A percentile compares a stretch with the other conserved stretches of the same genome.
Evolutionary conservation across 2,888 invertebrate genomes (phyloP).

Genomic region (Geotrupes spiniger): DNA sequence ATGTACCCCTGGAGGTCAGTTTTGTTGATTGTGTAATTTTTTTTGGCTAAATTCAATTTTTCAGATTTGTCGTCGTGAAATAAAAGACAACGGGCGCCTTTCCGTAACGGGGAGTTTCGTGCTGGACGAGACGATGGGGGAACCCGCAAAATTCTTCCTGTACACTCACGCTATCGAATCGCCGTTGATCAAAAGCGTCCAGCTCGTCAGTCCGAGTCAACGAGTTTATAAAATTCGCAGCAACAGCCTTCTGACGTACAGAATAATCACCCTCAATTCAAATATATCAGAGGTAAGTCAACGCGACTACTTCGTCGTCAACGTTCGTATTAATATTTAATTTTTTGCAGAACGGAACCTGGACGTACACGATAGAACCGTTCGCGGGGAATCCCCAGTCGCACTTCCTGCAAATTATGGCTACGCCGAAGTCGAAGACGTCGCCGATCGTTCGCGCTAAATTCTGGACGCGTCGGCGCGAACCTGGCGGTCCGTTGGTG

Average conservation of each 20-base stretch:
- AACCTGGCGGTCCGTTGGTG: constrained; percentile 50
- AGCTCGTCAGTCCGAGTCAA: constrained; percentile 54
- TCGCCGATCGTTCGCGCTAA: constrained; percentile 50
- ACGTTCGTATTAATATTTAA: too few relatives aligned
- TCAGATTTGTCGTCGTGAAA: constrained; percentile 53
- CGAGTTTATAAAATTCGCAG: constrained; percentile 50
- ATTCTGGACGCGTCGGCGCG: constrained; percentile 50
- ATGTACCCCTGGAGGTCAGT: constrained; percentile 51
- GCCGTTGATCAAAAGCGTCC: constrained; percentile 53
- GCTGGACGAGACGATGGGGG: constrained; percentile 54
- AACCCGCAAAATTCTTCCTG: constrained; percentile 54
- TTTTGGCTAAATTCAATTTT: too few relatives aligned
- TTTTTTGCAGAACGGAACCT: constrained; percentile 53
- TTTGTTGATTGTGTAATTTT: too few relatives aligned
- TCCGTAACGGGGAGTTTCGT: constrained; percentile 56
- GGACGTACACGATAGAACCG: constrained; percentile 59
- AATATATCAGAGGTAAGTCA: constrained; percentile 53
- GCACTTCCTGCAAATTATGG: constrained; percentile 60
- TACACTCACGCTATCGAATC: constrained; percentile 55
- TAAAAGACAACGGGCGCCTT: constrained; percentile 45
- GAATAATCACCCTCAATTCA: constrained; percentile 53
- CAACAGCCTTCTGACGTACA: constrained; percentile 52
- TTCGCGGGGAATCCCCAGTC: constrained; percentile 59
- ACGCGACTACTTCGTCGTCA: too few relatives aligned
- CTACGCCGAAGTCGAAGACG: constrained; percentile 52